Base-by-base conservation (phyloP, 2,797 vertebrate species). In the Atherinosoma microstoma region DNA sequence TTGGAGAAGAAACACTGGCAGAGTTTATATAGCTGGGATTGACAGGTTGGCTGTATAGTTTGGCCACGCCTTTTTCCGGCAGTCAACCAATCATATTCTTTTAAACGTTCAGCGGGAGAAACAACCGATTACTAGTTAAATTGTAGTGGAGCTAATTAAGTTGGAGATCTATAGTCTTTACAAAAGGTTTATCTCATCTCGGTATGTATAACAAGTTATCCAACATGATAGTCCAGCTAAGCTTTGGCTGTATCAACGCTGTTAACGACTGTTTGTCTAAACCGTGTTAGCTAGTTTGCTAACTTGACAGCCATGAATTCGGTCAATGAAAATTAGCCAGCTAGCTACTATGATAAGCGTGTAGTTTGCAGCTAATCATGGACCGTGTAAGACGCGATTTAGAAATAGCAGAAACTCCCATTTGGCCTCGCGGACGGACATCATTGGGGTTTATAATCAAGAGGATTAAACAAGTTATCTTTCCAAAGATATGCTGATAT, bases 51-150 rank as follows among this genome's bases (percentile, higher is more conserved):
- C 16, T 0, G 0, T 0, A 29, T 0, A 0, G 7, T 20, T 2
- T 3, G 38, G 1, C 38, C 69, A 65, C 90, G 61, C 86, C 85
- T 29, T 42, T 18, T 22, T 0, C 1, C 0, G 3, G 5, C 9
- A 1, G 15, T 30, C 16, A 76, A 20, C 90, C 90, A 93, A 92
- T 94, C 75, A 76, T 12, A 47, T 57, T 59, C 40, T n/a, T 65
- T 32, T 6, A 51, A 42, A 4, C 40, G 15, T 86, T 72, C 69
- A 75, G 94, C 92, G 92, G 88, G 90, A 94, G 88, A 90, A 90
- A 74, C 64, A 0, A 78, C 35, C 7, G 34, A 9, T 1, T 10
- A 62, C 16, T 45, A 32, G 0, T 49, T 7, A 5, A 16, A 27
- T 11, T 13, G 10, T 30, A 27, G n/a, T 10, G 5, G 1, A 13